Evolutionary conservation across 2,888 invertebrate species (phyloP).

Genomic region (Ditylenchus weischeri): DNA sequence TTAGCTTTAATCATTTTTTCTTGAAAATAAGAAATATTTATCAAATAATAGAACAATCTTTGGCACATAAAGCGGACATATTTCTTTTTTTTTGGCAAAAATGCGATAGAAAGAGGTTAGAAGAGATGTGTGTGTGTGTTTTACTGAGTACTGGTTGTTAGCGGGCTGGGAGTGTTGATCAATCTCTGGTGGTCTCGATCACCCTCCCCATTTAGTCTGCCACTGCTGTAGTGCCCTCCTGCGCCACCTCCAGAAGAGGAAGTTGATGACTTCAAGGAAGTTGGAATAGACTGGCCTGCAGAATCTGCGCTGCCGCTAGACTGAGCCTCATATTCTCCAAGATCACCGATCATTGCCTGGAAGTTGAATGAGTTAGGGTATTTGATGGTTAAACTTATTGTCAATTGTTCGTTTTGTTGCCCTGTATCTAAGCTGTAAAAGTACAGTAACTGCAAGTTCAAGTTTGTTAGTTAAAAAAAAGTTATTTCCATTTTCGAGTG

Average conservation of each 20-base stretch:
- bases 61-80: conserved; percentile 2
- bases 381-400: not conserved
- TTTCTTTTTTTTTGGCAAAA: not conserved
- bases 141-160: conserved; percentile 2
- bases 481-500: too few species aligned
- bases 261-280: conserved; percentile 3
- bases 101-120: conserved; percentile 1
- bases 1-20: too few species aligned
- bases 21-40: too few species aligned
- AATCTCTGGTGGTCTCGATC: not conserved
- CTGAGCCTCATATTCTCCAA: conserved; percentile 27
- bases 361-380: conserved; percentile 25
- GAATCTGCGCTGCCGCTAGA: not conserved
- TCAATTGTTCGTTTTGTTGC: too few species aligned
- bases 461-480: too few species aligned
- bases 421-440: too few species aligned
- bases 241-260: too few species aligned
- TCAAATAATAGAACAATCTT: not conserved
- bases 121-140: not conserved
- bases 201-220: not conserved
- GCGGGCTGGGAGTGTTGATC: conserved; percentile 12
- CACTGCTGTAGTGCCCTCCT: too few species aligned
- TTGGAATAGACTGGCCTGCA: not conserved
- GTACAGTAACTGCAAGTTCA: too few species aligned
- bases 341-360: conserved; percentile 51